Conservation (phyloP, 2,113 vertebrate species). For the Hemichromis elongatus region DNA sequence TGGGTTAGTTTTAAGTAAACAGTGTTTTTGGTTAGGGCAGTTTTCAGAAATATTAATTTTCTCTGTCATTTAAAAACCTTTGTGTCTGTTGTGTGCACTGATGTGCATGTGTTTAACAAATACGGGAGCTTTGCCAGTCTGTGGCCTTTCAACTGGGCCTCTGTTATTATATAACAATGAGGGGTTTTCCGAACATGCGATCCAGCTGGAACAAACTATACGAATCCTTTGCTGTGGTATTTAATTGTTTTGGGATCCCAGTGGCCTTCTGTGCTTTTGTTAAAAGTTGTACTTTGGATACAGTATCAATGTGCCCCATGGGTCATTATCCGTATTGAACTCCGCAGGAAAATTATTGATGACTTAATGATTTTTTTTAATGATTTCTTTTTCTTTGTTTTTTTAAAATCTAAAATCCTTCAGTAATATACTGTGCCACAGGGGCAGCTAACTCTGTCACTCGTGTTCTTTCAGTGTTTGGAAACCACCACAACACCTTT, state of each 20-base stretch:
- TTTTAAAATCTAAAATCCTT: background rate
- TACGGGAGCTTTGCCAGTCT: background rate
- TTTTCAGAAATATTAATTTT: background rate
- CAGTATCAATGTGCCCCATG: background rate
- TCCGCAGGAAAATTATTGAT: background rate
- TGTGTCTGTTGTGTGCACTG: background rate
- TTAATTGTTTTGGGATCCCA: conserved; percentile 2
- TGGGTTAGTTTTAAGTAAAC: background rate
- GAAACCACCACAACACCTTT: background rate
- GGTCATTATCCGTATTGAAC: background rate
- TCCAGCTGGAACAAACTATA: conserved; percentile 33
- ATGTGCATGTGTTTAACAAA: background rate
- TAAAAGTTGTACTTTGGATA: background rate
- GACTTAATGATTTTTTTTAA: background rate
- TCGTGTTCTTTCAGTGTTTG: background rate
- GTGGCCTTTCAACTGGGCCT: background rate
- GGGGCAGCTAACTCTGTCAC: background rate
- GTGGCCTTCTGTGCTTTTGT: background rate
- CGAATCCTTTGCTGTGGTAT: background rate
- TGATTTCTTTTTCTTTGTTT: background rate
- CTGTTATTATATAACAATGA: conserved; percentile 17
- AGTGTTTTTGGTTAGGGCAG: background rate
- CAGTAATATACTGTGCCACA: background rate
- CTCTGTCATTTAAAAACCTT: background rate
- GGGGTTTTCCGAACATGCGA: conserved; percentile 17